phyloP scores from a whole-genome alignment of 2,113 vertebrate species.

The Phyllostomus discolor region DNA sequence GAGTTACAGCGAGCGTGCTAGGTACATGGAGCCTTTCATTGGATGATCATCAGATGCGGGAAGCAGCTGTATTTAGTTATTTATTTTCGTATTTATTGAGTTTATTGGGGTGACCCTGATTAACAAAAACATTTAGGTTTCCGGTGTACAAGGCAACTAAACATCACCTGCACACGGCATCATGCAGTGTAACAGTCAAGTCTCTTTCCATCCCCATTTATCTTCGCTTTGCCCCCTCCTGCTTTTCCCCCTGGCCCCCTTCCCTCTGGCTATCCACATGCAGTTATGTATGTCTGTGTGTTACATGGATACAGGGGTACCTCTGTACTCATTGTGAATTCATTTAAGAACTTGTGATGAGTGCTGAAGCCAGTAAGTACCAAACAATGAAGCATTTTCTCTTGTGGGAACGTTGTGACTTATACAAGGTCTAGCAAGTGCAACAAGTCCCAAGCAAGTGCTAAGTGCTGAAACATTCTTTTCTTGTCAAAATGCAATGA shows the following conservation, averaged over 20 bases:
- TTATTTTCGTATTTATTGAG: not conserved
- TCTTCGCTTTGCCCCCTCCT: not conserved
- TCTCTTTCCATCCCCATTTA: not conserved
- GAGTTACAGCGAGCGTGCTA: not conserved
- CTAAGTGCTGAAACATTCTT: too few relatives aligned
- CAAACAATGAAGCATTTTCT: too few relatives aligned
- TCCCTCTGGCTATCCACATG: not conserved
- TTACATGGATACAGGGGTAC: too few relatives aligned
- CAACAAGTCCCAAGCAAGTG: too few relatives aligned
- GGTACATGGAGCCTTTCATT: rapidly evolving
- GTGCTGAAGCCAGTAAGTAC: too few relatives aligned
- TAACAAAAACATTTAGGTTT: not conserved
- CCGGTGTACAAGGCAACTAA: not conserved
- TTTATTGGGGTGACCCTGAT: not conserved
- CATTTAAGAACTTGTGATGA: too few relatives aligned
- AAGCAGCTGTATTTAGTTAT: not conserved
- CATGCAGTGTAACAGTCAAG: not conserved
- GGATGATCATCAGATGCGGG: not conserved
- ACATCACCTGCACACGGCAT: not conserved
- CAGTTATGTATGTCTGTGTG: not conserved
- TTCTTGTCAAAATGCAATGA: too few relatives aligned
- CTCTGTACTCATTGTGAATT: too few relatives aligned
- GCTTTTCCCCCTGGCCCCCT: not conserved
- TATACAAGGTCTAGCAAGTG: too few relatives aligned
- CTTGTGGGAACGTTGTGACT: too few relatives aligned